Evolutionary conservation across 2,888 invertebrate species (phyloP), one percentile per base, ranked within the genome.

Genomic region (Cryptus viduatorius): DNA sequence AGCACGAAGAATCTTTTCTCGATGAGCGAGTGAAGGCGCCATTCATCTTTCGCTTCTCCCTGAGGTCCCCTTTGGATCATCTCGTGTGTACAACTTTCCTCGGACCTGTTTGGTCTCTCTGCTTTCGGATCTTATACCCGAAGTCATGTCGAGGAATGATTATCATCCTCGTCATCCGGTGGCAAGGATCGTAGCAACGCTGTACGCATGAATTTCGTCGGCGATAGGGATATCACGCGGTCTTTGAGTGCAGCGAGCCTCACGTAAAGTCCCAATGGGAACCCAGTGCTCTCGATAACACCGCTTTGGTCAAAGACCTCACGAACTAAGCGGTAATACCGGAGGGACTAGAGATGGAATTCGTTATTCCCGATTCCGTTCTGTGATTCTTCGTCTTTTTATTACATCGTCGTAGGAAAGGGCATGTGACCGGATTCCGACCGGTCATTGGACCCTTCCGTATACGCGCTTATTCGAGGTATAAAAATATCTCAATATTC

Each of bases 81-180:
- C 31, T 50, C 19, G 29, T 64, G 31, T 42, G 46, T 73, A 87
- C 65, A 88, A 89, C 89, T 90, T 90, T 89, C 89, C 87, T 90
- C 87, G 85, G 78, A 86, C 88, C 83, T 86, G 87, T 87, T 87
- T 80, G 79, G 72, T 61, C 29, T 76, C 50, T 73, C 65, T 81
- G 81, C 84, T 84, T 81, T 81, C 81, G 77, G 77, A 84, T 78
- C 69, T 69, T 65, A 83, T 61, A 72, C 78, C 68, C 29, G 59
- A 24, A n/a, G 56, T 61, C 14, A 61, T 53, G 56, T 4, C 71
- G 12, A 77, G 61, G 69, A 37, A 37, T 37, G 53, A 31, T 24
- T 4, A 50, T 78, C 61, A 56, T 79, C 53, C 80, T 83, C 64
- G 75, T 24, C 68, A 75, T 50, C 44, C 59, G 48, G 19, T 44